Evolutionary conservation across 2,888 invertebrate species (phyloP).

Genomic region (Leptinotarsa haldemani): DNA sequence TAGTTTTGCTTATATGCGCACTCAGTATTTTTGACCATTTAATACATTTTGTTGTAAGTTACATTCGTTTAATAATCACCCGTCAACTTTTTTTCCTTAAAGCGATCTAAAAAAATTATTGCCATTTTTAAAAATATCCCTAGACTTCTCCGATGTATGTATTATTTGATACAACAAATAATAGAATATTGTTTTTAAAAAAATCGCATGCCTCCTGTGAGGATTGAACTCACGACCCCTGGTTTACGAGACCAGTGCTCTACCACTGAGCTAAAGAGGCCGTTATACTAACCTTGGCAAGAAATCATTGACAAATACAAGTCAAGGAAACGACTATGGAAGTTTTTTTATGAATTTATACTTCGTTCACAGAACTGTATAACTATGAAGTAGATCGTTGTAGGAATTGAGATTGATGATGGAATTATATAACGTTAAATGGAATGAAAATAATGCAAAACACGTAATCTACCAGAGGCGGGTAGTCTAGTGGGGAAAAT

Average conservation of each 20-base stretch:
- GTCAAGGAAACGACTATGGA: neutral
- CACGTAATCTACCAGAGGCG: conserved; percentile 8
- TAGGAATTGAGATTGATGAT: neutral
- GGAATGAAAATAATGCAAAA: neutral
- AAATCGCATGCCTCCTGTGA: conserved; percentile 34
- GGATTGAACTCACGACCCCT: conserved; percentile 60
- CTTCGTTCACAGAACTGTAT: neutral
- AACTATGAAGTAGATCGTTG: neutral
- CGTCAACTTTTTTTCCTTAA: no score
- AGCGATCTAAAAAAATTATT: no score
- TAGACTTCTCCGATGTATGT: no score
- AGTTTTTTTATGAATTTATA: conserved; percentile 3
- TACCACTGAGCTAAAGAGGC: conserved; percentile 87
- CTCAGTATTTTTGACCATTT: no score
- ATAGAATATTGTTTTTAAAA: conserved; percentile 8
- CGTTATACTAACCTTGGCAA: neutral
- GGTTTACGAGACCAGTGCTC: conserved; percentile 88
- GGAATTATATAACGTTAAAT: neutral
- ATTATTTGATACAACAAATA: neutral
- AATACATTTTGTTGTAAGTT: no score
- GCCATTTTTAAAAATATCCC: no score
- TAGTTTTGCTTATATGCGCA: no score
- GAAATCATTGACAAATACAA: neutral
- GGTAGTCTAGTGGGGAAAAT: neutral
- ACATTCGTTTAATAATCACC: no score